These are phyloP conservation scores for Periphyllus acericola DNA, from an alignment of 2,888 invertebrate genomes.

Conservation along the genomic window DNA sequence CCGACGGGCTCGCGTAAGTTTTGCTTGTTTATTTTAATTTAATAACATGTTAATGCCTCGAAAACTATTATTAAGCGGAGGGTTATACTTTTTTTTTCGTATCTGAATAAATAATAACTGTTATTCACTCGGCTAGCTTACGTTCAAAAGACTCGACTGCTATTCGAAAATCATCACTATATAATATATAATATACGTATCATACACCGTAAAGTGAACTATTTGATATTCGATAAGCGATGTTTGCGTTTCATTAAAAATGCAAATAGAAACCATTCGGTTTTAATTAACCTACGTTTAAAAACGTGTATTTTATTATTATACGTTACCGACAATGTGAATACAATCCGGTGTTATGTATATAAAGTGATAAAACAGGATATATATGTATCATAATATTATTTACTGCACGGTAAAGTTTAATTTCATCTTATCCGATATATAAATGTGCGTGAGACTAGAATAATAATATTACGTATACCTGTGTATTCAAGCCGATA, in stretches of 20 bases:
- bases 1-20: slow-evolving; percentile 40
- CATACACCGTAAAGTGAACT: neutral
- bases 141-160: neutral
- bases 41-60: slow-evolving; percentile 41
- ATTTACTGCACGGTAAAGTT: too few relatives aligned
- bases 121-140: neutral
- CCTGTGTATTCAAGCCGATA: too few relatives aligned
- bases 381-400: too few relatives aligned
- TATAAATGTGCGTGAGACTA: too few relatives aligned
- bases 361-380: too few relatives aligned
- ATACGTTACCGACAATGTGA: neutral
- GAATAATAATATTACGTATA: too few relatives aligned
- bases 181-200: too few relatives aligned
- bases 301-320: too few relatives aligned
- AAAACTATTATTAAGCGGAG: slow-evolving; percentile 23
- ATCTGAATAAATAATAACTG: slow-evolving; percentile 32
- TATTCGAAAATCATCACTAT: neutral
- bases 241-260: neutral
- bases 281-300: neutral
- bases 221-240: neutral
- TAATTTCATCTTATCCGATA: too few relatives aligned
- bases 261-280: neutral
- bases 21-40: slow-evolving; percentile 38
- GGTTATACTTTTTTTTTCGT: neutral
- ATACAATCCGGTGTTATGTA: neutral